phyloP scores from a whole-genome alignment of 2,113 vertebrate species.

The Gambusia holbrooki region DNA sequence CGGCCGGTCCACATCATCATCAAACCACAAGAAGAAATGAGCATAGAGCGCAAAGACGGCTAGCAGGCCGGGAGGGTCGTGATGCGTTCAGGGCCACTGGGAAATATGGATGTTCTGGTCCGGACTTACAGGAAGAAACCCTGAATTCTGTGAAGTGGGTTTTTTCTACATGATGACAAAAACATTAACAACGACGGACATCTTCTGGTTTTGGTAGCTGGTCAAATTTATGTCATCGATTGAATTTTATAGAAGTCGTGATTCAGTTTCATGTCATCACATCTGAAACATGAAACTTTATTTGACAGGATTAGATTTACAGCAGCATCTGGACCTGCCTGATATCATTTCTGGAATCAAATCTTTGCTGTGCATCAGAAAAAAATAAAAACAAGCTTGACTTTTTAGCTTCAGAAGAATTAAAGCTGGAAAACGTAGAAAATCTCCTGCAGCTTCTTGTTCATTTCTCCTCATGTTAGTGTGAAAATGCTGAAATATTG shows the following conservation, averaged over 20 bases:
- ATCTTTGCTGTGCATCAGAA: slow-evolving; percentile 62
- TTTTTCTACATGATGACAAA: not conserved
- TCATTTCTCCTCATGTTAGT: not conserved
- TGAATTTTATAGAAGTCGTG: slow-evolving; percentile 15
- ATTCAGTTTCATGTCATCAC: slow-evolving; percentile 11
- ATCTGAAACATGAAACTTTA: not conserved
- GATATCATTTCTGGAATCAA: slow-evolving; percentile 22
- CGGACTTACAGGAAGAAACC: not conserved
- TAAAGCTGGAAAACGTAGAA: slow-evolving; percentile 10
- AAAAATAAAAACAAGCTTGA: not conserved
- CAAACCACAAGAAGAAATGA: slow-evolving; percentile 66
- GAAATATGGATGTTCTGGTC: not conserved
- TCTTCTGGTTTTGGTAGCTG: slow-evolving; percentile 10
- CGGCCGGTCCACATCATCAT: slow-evolving; percentile 78
- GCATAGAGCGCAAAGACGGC: slow-evolving; percentile 53
- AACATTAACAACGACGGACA: not conserved
- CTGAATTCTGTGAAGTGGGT: not conserved
- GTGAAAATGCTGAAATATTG: slow-evolving; percentile 21
- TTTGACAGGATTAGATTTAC: slow-evolving; percentile 7
- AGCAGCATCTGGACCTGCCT: not conserved
- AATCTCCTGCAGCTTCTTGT: not conserved
- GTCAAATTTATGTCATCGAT: slow-evolving; percentile 8
- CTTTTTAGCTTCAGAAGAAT: no score
- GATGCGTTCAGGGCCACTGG: slow-evolving; percentile 24
- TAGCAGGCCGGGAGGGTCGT: slow-evolving; percentile 5